These are phyloP conservation scores for Agriopis marginaria DNA, from an alignment of 2,888 invertebrate species.

Conservation along the genomic window DNA sequence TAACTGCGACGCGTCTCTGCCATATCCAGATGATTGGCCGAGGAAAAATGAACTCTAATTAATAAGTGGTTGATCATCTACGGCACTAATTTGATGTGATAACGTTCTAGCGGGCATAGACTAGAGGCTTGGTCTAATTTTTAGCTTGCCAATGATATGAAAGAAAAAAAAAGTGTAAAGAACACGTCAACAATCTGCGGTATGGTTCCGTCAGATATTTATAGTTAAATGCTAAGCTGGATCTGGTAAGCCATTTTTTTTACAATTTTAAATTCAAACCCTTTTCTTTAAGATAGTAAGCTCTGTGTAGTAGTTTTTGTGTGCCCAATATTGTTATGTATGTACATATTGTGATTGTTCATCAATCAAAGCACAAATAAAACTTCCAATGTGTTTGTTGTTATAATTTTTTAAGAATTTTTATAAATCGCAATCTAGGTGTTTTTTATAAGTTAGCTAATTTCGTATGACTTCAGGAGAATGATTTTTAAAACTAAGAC, in stretches of 20 bases:
- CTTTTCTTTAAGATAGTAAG: background rate
- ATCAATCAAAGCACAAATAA: too few relatives aligned
- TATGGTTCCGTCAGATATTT: constrained; percentile 41
- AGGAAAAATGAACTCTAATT: constrained; percentile 72
- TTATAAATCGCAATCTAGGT: too few relatives aligned
- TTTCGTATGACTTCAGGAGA: too few relatives aligned
- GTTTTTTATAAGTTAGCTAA: too few relatives aligned
- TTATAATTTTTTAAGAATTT: too few relatives aligned
- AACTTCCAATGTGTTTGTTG: too few relatives aligned
- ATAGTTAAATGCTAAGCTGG: background rate
- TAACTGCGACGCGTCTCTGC: constrained; percentile 60
- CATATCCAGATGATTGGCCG: constrained; percentile 71
- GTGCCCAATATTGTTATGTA: too few relatives aligned
- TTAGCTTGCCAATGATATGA: constrained; percentile 52
- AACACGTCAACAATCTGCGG: constrained; percentile 8
- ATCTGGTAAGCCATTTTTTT: background rate
- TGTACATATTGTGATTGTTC: too few relatives aligned
- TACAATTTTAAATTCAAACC: too few relatives aligned
- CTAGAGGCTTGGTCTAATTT: constrained; percentile 57
- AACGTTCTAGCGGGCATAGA: constrained; percentile 60
- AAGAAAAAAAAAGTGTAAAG: constrained; percentile 49
- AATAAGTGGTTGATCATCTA: constrained; percentile 70
- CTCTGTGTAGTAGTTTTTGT: background rate
- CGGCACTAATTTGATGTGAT: constrained; percentile 69
- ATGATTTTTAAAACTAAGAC: too few relatives aligned